These are phyloP conservation scores for Omphaloscelis lunosa DNA, from an alignment of 2,888 invertebrate species.

Conservation along the genomic window DNA sequence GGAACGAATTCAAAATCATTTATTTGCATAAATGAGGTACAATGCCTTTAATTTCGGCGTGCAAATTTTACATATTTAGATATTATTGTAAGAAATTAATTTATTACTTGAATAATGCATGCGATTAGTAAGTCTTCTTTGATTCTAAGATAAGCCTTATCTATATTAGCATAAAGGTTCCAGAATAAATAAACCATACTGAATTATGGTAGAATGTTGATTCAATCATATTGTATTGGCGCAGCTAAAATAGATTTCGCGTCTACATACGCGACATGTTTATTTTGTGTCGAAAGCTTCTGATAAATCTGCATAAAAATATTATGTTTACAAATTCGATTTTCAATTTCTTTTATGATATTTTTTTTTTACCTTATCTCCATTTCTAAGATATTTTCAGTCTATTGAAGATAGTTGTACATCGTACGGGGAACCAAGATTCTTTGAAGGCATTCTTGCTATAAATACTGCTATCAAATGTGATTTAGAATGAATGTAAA, in stretches of 20 bases:
- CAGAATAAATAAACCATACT: background rate
- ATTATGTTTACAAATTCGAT: constrained; percentile 43
- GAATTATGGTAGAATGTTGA: constrained; percentile 15
- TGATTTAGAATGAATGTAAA: background rate
- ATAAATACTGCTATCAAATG: background rate
- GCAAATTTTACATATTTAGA: too few species aligned
- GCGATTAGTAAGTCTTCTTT: too few species aligned
- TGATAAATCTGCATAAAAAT: constrained; percentile 37
- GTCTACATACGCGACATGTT: constrained; percentile 23
- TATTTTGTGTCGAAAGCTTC: constrained; percentile 26
- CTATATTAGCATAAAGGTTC: too few species aligned
- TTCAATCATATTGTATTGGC: constrained; percentile 32
- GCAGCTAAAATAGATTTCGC: constrained; percentile 33
- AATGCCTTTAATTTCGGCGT: too few species aligned
- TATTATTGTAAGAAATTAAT: too few species aligned
- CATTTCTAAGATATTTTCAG: background rate
- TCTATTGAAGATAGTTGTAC: background rate
- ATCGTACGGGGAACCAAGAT: background rate
- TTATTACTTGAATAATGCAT: too few species aligned
- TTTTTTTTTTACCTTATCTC: constrained; percentile 18
- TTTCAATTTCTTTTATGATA: constrained; percentile 28
- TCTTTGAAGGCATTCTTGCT: background rate
- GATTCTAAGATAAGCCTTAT: too few species aligned
- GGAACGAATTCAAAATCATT: too few species aligned
- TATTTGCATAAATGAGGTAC: too few species aligned